Evolutionary conservation across 2,888 invertebrate species (phyloP), one percentile per base, ranked within the genome.

Genomic region (Willowsia nigromaculata): DNA sequence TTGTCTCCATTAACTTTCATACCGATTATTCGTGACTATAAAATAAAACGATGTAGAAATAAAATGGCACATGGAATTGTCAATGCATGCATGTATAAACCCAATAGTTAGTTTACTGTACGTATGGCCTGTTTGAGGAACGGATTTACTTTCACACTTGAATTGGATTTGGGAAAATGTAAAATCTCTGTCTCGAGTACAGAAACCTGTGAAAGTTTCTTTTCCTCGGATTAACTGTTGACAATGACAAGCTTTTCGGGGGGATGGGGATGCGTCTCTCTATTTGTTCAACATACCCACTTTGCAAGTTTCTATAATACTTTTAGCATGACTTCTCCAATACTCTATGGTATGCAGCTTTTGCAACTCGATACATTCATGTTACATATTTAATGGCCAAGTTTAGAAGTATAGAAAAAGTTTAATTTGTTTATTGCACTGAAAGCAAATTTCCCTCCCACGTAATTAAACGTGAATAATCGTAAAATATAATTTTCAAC

Each of bases 161-260:
- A 22, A 25, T 6, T 25, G 74, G 43, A 43, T 74, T 74, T 25
- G 15, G 15, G 22, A 74, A 43, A 22, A 22, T 74, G 47, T 47
- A 47, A 74, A 74, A 47, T 74, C 59, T 62, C 43, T 62, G 33
- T 33, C 50, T 25, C 53, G 59, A 87, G 87, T 87, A 74, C 6
- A 50, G 56, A 88, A 86, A 71, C 82, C 76, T 89, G 78, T 59
- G 25, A 84, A 87, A 90, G 30, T 50, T 50, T 15, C 40, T 68
- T 27, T 87, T n/a, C 2, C 1, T 13, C 37, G 76, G 83, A 90
- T 87, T 82, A 84, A 27, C 68, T 83, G 18, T 7, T 40, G 50
- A 30, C 50, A 71, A 59, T 80, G 37, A 59, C 50, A 78, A 78
- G n/a, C 37, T 33, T 65, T 65, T 43, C 7, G 2, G 43, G 15